Evolutionary conservation across 2,797 vertebrate genomes (phyloP).

Genomic region (Cichlasoma orientale): DNA sequence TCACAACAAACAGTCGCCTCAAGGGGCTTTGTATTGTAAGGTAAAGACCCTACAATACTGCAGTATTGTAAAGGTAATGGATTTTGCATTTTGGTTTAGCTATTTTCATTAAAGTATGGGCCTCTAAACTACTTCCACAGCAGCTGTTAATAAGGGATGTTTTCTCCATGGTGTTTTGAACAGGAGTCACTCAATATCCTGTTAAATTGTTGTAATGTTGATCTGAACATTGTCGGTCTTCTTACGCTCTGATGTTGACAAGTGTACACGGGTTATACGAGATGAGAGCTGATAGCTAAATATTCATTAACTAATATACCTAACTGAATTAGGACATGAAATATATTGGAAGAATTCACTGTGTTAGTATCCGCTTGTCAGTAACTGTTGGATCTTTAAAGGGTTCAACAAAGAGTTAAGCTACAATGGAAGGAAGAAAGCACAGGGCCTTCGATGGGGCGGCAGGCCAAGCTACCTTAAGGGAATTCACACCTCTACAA

Average conservation of each 20-base stretch:
- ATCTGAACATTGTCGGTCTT: background rate
- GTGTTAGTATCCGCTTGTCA: constrained; percentile 19
- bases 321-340: background rate
- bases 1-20: too few species aligned
- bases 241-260: constrained; percentile 14
- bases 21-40: too few species aligned
- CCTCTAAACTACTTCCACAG: background rate
- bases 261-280: background rate
- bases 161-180: background rate
- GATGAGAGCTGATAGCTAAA: constrained; percentile 19
- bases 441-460: constrained; percentile 9
- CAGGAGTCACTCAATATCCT: background rate
- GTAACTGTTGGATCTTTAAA: constrained; percentile 33
- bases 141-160: background rate
- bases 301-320: background rate
- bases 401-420: constrained; percentile 35
- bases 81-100: background rate
- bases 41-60: too few species aligned
- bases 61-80: background rate
- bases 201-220: background rate
- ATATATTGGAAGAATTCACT: background rate
- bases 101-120: background rate
- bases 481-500: constrained; percentile 50
- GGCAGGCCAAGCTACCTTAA: constrained; percentile 36
- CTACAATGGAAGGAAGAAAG: background rate